Conservation (phyloP, 2,888 invertebrate species). For the Cephus nigrinus region DNA sequence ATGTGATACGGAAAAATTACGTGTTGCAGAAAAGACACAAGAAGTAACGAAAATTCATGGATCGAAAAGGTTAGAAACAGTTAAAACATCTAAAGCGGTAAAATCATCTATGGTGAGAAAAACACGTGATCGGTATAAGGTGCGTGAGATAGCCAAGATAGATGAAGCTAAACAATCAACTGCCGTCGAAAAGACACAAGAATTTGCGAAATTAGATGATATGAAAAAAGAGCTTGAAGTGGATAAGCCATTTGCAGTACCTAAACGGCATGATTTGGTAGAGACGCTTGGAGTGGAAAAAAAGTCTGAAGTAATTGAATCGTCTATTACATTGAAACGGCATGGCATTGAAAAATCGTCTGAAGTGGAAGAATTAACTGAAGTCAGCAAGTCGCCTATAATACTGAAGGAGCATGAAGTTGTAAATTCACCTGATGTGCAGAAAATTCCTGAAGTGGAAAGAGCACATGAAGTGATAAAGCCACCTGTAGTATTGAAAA, state of each 20-base stretch:
- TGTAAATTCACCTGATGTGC: neutral
- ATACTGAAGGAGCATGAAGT: neutral
- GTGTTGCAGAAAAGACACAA: neutral
- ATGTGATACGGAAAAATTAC: neutral
- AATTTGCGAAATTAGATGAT: neutral
- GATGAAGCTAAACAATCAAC: neutral
- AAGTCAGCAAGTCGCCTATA: neutral
- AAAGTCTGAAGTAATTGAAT: neutral
- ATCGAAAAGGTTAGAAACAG: neutral
- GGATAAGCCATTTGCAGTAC: neutral
- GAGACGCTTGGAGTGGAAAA: no score
- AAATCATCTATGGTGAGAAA: neutral
- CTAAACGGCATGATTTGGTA: no score
- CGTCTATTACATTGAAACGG: neutral
- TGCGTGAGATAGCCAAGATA: no score
- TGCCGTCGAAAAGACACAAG: neutral
- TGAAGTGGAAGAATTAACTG: neutral
- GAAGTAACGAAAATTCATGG: neutral
- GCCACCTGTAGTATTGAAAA: neutral
- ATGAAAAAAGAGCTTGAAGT: neutral
- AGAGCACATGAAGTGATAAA: neutral
- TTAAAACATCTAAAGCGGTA: neutral
- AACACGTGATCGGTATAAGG: neutral
- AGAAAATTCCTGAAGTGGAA: neutral
- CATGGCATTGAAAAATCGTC: neutral